These are phyloP conservation scores for Drosophila kokeensis DNA, from an alignment of 2,888 invertebrate species.

Conservation along the genomic window DNA sequence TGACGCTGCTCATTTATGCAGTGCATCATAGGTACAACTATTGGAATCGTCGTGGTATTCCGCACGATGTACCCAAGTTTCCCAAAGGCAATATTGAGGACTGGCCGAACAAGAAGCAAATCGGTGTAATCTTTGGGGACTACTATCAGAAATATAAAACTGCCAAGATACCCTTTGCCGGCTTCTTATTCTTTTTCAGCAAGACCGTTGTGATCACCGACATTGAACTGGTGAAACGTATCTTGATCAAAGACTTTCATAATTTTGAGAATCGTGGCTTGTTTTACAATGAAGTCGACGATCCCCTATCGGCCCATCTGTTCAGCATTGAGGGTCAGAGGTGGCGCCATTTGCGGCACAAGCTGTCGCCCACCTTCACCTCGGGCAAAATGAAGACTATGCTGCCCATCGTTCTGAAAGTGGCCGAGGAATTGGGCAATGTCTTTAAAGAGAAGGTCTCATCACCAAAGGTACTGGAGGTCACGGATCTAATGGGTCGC, in stretches of 20 bases:
- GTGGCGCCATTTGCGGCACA: conserved; percentile 83
- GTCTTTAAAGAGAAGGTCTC: conserved; percentile 71
- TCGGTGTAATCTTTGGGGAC: conserved; percentile 53
- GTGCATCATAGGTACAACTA: conserved; percentile 53
- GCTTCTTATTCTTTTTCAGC: conserved; percentile 67
- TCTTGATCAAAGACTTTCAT: conserved; percentile 80
- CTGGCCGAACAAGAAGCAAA: conserved; percentile 53
- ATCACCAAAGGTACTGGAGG: conserved; percentile 54
- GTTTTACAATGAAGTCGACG: conserved; percentile 77
- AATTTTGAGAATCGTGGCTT: conserved; percentile 79
- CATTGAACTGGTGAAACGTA: conserved; percentile 70
- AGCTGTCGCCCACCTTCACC: conserved; percentile 82
- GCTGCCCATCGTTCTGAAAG: conserved; percentile 70
- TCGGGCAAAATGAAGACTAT: conserved; percentile 83
- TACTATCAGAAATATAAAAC: conserved; percentile 57
- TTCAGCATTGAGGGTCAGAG: conserved; percentile 83
- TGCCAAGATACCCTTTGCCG: conserved; percentile 66
- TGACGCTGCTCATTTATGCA: conserved; percentile 48
- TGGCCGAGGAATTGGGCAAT: conserved; percentile 73
- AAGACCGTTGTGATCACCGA: conserved; percentile 68
- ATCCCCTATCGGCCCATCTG: conserved; percentile 82
- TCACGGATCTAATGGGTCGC: conserved; percentile 83
- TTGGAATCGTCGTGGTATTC: conserved; percentile 73
- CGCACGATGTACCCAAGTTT: conserved; percentile 62
- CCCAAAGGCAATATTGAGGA: conserved; percentile 67